Evolutionary conservation across 2,797 vertebrate genomes (phyloP), one percentile per base, ranked within the genome.

Genomic region (Sebastes taczanowskii): DNA sequence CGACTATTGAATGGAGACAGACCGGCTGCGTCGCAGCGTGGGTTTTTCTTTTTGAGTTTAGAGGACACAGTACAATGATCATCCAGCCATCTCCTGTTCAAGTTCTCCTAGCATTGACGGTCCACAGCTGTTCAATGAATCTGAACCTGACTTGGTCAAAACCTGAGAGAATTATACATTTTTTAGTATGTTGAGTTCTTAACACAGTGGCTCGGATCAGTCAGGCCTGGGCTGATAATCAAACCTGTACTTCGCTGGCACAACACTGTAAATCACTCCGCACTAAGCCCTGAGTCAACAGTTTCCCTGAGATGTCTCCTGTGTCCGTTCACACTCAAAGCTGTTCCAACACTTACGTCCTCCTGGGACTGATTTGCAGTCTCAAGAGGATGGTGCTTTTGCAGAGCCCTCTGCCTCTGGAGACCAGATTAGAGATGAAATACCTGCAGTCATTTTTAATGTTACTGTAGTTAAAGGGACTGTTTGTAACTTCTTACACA

Each of bases 271-370:
- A 87, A 84, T 81, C 79, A 68, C 61, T 56, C 32, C 27, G 35
- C 70, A 5, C 75, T 32, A 25, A 80, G 64, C 61, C 79, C 35
- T 74, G 77, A 85, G 71, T 90, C 85, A 80, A 52, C 80, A 81
- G 34, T 82, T 86, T 80, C 3, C 52, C 67, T 59, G 3, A 0
- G 6, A 64, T 25, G 38, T 66, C 71, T 74, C 46, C 59, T 2
- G 18, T 25, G 66, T 78, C 56, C 34, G 3, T 53, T 78, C 74
- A 64, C 30, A 70, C n/a, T 76, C 16, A 20, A 75, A 69, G 71
- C 55, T 22, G 29, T 30, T 75, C 13, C 23, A 68, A 20, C 64
- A 53, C 58, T 32, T 8, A 9, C 22, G 2, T 81, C 29, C 49
- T 85, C 68, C 9, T 0, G 11, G 25, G 32, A 56, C 32, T 67